Percentiles rank a stretch among this genome's conserved stretches.
phyloP scores from a whole-genome alignment of 2,113 vertebrate genomes.

The Ictalurus punctatus region DNA sequence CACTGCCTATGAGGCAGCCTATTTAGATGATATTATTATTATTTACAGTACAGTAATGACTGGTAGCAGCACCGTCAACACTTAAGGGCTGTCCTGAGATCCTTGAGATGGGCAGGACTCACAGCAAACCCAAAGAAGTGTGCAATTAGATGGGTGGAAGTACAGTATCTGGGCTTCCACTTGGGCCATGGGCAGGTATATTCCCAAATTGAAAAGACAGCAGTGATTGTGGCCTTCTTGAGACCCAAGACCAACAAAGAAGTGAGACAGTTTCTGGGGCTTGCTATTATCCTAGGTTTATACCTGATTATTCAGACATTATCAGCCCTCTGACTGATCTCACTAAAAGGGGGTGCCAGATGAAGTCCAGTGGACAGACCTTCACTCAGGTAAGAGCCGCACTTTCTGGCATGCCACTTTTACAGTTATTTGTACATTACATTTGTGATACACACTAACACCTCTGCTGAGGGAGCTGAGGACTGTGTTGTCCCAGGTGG shows the following conservation, averaged over 20 bases:
- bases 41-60: not conserved
- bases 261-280: not conserved
- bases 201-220: not conserved
- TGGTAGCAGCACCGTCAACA: not conserved
- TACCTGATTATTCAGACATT: not conserved
- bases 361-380: not conserved
- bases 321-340: not conserved
- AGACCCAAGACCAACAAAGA: not conserved
- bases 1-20: not conserved
- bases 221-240: not conserved
- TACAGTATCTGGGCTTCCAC: not conserved
- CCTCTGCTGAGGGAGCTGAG: not conserved
- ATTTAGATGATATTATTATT: not conserved
- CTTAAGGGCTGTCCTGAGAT: not conserved
- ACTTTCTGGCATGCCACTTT: not conserved
- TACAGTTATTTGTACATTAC: not conserved
- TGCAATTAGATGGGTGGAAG: not conserved
- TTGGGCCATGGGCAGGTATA: not conserved
- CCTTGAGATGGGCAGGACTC: not conserved
- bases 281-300: not conserved
- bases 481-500: not conserved
- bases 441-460: not conserved
- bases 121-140: not conserved
- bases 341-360: not conserved
- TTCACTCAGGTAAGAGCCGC: not conserved